Evolutionary conservation across 2,113 vertebrate species (phyloP).

Genomic region (Ceratotherium simum): DNA sequence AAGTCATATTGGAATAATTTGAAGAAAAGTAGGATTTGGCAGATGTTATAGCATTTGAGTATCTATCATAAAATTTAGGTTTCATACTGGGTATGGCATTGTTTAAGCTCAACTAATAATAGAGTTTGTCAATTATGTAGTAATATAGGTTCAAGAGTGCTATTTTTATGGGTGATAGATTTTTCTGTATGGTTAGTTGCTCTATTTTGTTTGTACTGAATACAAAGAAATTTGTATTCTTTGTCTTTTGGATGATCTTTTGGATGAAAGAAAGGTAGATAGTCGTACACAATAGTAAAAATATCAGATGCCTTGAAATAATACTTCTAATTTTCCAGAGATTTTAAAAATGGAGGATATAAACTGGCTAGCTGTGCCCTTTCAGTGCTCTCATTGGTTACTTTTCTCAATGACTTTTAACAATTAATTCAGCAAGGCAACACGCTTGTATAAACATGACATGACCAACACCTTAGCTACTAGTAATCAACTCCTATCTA

Average conservation of each 20-base stretch:
- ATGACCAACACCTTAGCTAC: not conserved
- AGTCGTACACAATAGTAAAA: not conserved
- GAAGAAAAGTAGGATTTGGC: constrained; percentile 46
- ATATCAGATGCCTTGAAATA: constrained; percentile 38
- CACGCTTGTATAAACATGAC: not conserved
- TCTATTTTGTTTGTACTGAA: constrained; percentile 23
- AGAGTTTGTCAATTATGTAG: constrained; percentile 34
- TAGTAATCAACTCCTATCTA: not conserved
- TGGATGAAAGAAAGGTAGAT: constrained; percentile 12
- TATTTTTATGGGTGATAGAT: constrained; percentile 4
- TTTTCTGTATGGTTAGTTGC: constrained; percentile 19
- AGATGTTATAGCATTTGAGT: not conserved
- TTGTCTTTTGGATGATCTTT: constrained; percentile 25
- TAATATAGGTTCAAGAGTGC: constrained; percentile 4
- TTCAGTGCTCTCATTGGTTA: constrained; percentile 47
- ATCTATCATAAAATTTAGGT: constrained; percentile 47
- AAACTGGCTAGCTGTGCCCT: not conserved
- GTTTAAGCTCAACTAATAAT: constrained; percentile 25
- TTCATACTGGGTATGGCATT: constrained; percentile 16
- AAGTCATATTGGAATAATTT: constrained; percentile 56
- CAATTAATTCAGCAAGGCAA: not conserved
- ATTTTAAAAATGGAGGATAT: constrained; percentile 40
- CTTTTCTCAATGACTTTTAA: constrained; percentile 35
- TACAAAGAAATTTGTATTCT: not conserved
- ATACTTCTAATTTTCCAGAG: constrained; percentile 16